phyloP scores from a whole-genome alignment of 2,797 vertebrate species.

The Amniataba percoides region DNA sequence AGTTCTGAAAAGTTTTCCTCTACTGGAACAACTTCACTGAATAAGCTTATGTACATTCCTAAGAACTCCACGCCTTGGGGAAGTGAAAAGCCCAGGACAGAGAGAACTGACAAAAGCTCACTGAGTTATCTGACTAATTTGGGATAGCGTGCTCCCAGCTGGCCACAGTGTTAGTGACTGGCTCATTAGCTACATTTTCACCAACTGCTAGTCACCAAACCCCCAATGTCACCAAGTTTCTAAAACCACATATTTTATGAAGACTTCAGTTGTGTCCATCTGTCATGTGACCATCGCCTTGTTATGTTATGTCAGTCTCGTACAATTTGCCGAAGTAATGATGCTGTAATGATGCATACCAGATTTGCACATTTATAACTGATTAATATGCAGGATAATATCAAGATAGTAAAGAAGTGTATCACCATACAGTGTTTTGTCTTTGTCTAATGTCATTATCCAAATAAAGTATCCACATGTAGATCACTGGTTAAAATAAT shows the following conservation, averaged over 20 bases:
- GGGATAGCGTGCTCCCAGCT: not conserved
- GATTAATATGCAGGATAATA: not conserved
- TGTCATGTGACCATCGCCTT: not conserved
- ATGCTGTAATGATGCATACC: too few relatives aligned
- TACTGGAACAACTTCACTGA: too few relatives aligned
- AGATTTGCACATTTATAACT: too few relatives aligned
- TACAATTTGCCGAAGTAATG: not conserved
- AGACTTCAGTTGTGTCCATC: not conserved
- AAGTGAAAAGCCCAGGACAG: too few relatives aligned
- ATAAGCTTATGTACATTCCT: too few relatives aligned
- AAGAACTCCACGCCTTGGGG: too few relatives aligned
- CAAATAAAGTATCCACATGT: not conserved
- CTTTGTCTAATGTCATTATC: not conserved
- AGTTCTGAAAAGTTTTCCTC: too few relatives aligned
- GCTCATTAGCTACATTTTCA: not conserved
- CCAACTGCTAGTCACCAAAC: not conserved
- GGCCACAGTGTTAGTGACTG: not conserved
- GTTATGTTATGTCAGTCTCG: not conserved
- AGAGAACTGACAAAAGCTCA: not conserved
- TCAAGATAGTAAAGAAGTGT: not conserved
- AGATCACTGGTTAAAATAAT: not conserved
- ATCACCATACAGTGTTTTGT: too few relatives aligned
- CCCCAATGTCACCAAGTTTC: not conserved
- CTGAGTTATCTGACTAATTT: not conserved
- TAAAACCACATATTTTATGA: not conserved